Conservation (phyloP, 1,140 invertebrate species). For the Neuroterus valhalla region DNA sequence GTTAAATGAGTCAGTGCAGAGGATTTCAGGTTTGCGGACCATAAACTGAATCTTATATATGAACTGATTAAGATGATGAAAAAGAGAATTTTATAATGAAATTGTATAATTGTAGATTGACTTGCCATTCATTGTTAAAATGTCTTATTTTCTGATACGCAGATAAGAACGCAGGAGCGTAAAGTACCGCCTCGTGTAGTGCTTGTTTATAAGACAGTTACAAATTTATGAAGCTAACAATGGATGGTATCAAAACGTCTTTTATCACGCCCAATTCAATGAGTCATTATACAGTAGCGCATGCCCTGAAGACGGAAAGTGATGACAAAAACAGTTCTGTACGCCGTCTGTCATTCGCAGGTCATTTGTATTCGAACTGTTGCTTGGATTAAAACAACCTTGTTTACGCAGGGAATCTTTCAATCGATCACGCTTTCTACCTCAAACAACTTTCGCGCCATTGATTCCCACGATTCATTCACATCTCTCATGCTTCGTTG, state of each 20-base stretch:
- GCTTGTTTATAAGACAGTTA: not conserved
- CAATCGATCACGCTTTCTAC: not conserved
- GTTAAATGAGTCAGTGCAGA: too few species aligned
- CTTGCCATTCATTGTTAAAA: constrained; percentile 18
- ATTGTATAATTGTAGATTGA: too few species aligned
- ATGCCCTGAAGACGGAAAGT: constrained; percentile 31
- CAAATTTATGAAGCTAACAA: constrained; percentile 1
- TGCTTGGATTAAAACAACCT: constrained; percentile 29
- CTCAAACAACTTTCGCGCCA: constrained; percentile 28
- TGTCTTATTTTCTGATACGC: not conserved
- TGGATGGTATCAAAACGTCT: constrained; percentile 44
- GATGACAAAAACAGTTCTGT: constrained; percentile 30
- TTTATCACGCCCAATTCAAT: constrained; percentile 46
- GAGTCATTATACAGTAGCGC: constrained; percentile 34
- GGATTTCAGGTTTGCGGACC: too few species aligned
- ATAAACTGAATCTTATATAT: too few species aligned
- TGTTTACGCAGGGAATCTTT: constrained; percentile 17
- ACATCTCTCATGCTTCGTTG: constrained; percentile 17
- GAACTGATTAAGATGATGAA: too few species aligned
- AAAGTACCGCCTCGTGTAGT: not conserved
- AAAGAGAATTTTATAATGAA: too few species aligned
- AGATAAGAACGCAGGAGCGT: constrained; percentile 5
- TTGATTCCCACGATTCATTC: constrained; percentile 36
- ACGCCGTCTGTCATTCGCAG: not conserved
- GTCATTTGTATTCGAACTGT: not conserved